Base-by-base conservation (phyloP, 92 coral and sea anemone genomes). In the Anthopleura xanthogrammica region DNA sequence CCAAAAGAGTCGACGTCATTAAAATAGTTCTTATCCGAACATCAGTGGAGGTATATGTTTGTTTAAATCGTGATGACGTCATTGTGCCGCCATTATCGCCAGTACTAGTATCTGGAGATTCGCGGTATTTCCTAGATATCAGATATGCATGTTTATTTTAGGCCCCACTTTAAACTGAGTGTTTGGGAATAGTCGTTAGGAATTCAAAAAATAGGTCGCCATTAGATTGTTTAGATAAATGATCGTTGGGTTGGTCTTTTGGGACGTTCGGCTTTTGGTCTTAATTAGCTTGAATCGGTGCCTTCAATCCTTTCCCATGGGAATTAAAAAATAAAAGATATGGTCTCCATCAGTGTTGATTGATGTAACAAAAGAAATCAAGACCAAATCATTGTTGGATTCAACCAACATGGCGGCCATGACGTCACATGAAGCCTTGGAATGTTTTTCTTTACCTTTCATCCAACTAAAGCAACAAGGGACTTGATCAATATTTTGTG, bases 51-150 rank as follows among this genome's bases (percentile, higher is more conserved):
- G 70, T 29, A 36, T 11, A 20, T 40, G 82, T 66, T 36, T 79
- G 48, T 40, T 57, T n/a, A 9, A 41, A 62, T 65, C 76, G 11
- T 19, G 23, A 43, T 81, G 77, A 81, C 84, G 84, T 81, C 84
- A 81, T 68, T 24, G 48, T 22, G 40, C 80, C 52, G 46, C 16
- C 72, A 64, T 64, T 64, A 64, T 64, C 72, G 72, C 22, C 72
- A 64, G 7, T 64, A 9, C 20, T 23, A 20, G 72, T 64, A 64
- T 64, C 72, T 17, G 36, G 23, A 4, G 29, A 3, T 56, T 65
- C 14, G 24, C 64, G 77, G 77, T 52, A 71, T 81, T 81, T 81
- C 84, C 84, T 81, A 10, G 10, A 20, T 68, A 68, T 68, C 74
- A 68, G 74, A 68, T 29, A 68, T 68, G 41, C 16, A 0, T 68